phyloP scores from a whole-genome alignment of 1,140 invertebrate species.

The Drosophila mayri region DNA sequence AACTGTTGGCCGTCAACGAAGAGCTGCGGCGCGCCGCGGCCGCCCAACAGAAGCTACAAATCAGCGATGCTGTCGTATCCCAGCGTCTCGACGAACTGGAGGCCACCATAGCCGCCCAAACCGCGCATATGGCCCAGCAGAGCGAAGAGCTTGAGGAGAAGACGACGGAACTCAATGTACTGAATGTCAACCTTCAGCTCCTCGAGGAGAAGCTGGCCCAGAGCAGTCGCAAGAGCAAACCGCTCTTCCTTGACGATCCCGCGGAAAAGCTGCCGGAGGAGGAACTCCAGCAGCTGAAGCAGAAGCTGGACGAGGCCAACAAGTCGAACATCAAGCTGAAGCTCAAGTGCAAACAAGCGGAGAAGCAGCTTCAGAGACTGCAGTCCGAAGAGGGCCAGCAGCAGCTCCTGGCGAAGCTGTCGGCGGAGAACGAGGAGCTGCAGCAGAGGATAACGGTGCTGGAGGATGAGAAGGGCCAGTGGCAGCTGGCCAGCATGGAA shows the following conservation, averaged over 20 bases:
- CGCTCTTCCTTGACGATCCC: constrained; percentile 71
- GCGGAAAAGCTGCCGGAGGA: constrained; percentile 88
- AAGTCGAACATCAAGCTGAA: constrained; percentile 94
- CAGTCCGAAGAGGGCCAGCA: constrained; percentile 90
- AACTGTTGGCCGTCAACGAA: constrained; percentile 54
- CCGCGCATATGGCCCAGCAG: constrained; percentile 85
- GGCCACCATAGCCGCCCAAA: constrained; percentile 85
- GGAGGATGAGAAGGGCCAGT: constrained; percentile 95
- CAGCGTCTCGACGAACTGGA: constrained; percentile 86
- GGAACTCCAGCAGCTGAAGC: constrained; percentile 87
- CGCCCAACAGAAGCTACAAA: constrained; percentile 53
- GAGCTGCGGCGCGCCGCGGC: constrained; percentile 9
- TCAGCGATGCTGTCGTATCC: constrained; percentile 58
- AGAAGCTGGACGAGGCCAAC: constrained; percentile 90
- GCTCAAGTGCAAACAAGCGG: constrained; percentile 92
- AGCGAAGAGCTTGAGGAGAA: constrained; percentile 86
- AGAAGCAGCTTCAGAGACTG: constrained; percentile 92
- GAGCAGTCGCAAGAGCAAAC: constrained; percentile 68
- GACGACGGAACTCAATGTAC: constrained; percentile 85
- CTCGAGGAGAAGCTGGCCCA: constrained; percentile 86
- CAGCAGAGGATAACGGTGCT: constrained; percentile 92
- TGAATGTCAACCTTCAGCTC: constrained; percentile 85
- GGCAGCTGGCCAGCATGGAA: constrained; percentile 88
- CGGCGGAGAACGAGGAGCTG: constrained; percentile 87
- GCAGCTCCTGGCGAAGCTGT: constrained; percentile 87